Conservation (phyloP, 2,888 invertebrate genomes). For the Temnothorax ravouxi region DNA sequence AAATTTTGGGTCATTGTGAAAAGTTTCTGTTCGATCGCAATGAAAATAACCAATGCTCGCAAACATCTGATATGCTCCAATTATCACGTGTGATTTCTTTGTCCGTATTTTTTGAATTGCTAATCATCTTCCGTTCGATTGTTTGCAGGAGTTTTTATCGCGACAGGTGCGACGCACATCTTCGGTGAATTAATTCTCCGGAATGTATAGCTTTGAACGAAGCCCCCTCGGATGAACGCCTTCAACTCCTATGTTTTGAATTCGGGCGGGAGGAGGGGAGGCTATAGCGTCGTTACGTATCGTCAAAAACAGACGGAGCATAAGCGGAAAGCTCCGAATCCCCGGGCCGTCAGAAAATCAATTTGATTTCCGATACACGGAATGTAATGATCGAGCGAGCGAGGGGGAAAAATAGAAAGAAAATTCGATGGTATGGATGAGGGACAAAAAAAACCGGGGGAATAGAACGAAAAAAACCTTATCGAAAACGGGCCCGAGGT, state of each 20-base stretch:
- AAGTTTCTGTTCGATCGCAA: background rate
- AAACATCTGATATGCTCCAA: constrained; percentile 6
- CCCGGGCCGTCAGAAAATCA: constrained; percentile 60
- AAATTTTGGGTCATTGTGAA: background rate
- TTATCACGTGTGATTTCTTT: background rate
- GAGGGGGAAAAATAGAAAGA: constrained; percentile 6
- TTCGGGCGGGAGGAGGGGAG: background rate
- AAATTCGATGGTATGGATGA: constrained; percentile 32
- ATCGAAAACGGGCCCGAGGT: constrained; percentile 60
- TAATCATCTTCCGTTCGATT: constrained; percentile 13
- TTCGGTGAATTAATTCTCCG: constrained; percentile 63
- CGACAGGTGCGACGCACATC: constrained; percentile 25
- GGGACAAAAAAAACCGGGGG: background rate
- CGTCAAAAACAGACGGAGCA: constrained; percentile 47
- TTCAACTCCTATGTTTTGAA: background rate
- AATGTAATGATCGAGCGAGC: constrained; percentile 53
- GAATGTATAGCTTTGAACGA: constrained; percentile 51
- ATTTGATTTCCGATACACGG: constrained; percentile 65
- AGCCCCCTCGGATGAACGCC: background rate
- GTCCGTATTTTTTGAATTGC: constrained; percentile 6
- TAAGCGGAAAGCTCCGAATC: constrained; percentile 37
- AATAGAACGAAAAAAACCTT: constrained; percentile 62
- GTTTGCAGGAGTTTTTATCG: constrained; percentile 52
- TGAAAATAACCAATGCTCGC: background rate
- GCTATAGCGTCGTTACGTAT: constrained; percentile 18